phyloP scores from a whole-genome alignment of 2,888 invertebrate genomes.

The Bibio marci region DNA sequence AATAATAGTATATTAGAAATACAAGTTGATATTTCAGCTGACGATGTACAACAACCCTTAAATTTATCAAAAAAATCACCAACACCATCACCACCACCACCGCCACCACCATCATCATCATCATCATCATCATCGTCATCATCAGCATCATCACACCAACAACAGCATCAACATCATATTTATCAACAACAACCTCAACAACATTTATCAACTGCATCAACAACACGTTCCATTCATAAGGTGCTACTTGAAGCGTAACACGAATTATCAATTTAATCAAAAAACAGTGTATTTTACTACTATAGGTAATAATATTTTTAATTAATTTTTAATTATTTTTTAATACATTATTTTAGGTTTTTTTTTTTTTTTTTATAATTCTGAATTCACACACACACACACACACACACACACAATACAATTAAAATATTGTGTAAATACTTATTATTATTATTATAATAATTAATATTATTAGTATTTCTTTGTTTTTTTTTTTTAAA shows the following conservation, averaged over 20 bases:
- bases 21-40: constrained; percentile 67
- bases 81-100: constrained; percentile 53
- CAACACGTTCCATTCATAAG: constrained; percentile 30
- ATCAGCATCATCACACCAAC: constrained; percentile 1
- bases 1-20: constrained; percentile 47
- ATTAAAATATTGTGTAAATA: too few relatives aligned
- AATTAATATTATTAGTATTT: too few relatives aligned
- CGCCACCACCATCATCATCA: neutral
- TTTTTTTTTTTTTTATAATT: too few relatives aligned
- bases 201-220: constrained; percentile 10
- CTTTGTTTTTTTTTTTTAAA: too few relatives aligned
- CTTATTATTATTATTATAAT: too few relatives aligned
- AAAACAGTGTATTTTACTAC: too few relatives aligned
- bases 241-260: constrained; percentile 45
- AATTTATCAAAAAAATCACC: constrained; percentile 79
- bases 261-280: too few relatives aligned
- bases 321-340: too few relatives aligned
- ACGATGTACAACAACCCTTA: constrained; percentile 63
- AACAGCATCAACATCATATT: constrained; percentile 7
- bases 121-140: constrained; percentile 5
- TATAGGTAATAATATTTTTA: too few relatives aligned
- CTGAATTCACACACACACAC: too few relatives aligned
- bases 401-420: too few relatives aligned
- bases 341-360: too few relatives aligned
- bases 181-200: constrained; percentile 9